phyloP scores from a whole-genome alignment of 2,888 invertebrate genomes.

The Mythimna impura region DNA sequence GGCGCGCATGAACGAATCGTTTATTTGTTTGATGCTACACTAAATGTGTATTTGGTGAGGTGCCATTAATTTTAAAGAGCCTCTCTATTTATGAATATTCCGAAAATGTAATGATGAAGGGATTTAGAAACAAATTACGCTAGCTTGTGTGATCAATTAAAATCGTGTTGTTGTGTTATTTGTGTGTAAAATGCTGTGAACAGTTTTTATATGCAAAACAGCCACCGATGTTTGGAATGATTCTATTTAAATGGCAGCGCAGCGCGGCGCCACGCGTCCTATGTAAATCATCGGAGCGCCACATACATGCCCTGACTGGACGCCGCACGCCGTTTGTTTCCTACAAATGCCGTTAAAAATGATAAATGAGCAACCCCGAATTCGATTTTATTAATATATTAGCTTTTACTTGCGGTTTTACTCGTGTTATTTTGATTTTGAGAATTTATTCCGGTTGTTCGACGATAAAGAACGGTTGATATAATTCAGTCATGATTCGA shows the following conservation, averaged over 20 bases:
- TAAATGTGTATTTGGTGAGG: conserved; percentile 1
- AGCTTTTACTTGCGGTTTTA: too few species aligned
- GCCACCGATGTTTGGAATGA: conserved; percentile 74
- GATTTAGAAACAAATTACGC: conserved; percentile 36
- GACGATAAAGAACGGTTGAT: too few species aligned
- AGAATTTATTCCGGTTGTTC: too few species aligned
- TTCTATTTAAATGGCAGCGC: conserved; percentile 70
- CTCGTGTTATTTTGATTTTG: too few species aligned
- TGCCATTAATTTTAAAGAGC: conserved; percentile 2
- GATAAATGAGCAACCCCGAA: conserved; percentile 72
- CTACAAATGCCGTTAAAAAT: conserved; percentile 75
- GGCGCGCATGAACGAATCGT: not conserved
- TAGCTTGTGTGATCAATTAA: conserved; percentile 56
- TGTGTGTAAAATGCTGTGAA: conserved; percentile 49
- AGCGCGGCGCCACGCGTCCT: conserved; percentile 65
- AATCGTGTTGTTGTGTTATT: conserved; percentile 55
- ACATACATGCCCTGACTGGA: conserved; percentile 61
- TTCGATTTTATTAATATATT: conserved; percentile 64
- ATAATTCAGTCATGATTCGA: too few species aligned
- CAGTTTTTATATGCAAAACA: conserved; percentile 77
- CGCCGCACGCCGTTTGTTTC: conserved; percentile 61
- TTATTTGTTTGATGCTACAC: conserved; percentile 16
- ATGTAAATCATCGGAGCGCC: conserved; percentile 75
- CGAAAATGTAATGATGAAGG: conserved; percentile 15
- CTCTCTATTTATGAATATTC: not conserved